Base-by-base conservation (phyloP, 2,113 vertebrate genomes). In the Lipophrys pholis region DNA sequence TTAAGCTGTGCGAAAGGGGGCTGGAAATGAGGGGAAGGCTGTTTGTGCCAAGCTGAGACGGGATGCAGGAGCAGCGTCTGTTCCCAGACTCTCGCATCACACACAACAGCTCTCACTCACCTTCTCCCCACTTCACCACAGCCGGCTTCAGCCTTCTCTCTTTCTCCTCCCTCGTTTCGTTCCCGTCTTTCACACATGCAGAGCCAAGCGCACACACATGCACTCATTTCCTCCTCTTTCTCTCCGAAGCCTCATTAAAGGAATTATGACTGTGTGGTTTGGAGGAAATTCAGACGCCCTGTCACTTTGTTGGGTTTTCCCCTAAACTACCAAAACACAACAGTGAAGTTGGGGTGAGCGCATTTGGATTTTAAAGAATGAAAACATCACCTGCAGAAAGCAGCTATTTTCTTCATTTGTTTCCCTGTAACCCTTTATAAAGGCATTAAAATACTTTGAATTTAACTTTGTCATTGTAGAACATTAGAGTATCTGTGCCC, bases 191-290 rank as follows among this genome's bases (percentile, higher is more conserved):
- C 45, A 63, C 63, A 63, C 52, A 51, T 52, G 63, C 43, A 14
- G 9, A 45, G 8, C 4, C 8, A 45, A 9, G 10, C 60, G 51
- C 51, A 58, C 59, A 60, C 69, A 38, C 80, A 68, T 0, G 15
- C 55, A 63, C 72, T 58, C 51, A 65, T 83, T 87, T 86, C 79
- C 84, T 79, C 54, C 38, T 46, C 64, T 82, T 80, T 83, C 79
- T 82, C 61, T 80, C 78, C 38, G 61, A 84, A 80, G 82, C 51
- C 80, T 91, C 84, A 88, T 91, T 91, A 89, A 85, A 87, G 69
- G 52, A 87, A 87, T 90, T 87, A 88, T 84, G 79, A 77, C 75
- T 64, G 63, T 82, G 76, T 74, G 86, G 78, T 87, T 90, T 87
- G 86, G 89, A 86, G 71, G 55, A 79, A 69, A 89, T 38, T 81